Conservation (phyloP, 2,113 vertebrate species). For the Gasterosteus aculeatus region DNA sequence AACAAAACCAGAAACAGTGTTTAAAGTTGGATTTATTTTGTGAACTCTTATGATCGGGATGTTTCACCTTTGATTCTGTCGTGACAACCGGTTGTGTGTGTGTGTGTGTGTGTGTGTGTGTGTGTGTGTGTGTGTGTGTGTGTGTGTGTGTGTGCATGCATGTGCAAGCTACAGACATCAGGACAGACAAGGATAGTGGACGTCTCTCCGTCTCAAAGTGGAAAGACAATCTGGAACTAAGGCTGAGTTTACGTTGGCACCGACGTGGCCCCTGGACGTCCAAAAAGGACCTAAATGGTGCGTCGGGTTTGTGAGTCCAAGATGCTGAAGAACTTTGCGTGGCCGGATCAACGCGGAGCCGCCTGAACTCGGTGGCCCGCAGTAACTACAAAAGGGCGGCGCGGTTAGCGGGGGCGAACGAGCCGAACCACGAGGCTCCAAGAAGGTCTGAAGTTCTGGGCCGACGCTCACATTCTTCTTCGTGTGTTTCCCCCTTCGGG, state of each 20-base stretch:
- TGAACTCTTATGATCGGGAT: too few species aligned
- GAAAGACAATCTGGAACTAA: slow-evolving; percentile 17
- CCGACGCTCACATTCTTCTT: background rate
- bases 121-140: slow-evolving; percentile 9
- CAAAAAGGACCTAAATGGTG: background rate
- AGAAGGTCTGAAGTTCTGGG: background rate
- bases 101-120: background rate
- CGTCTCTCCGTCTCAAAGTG: slow-evolving; percentile 13
- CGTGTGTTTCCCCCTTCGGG: background rate
- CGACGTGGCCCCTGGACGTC: background rate
- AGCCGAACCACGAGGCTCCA: background rate
- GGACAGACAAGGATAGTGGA: slow-evolving; percentile 25
- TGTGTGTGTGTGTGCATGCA: slow-evolving; percentile 19
- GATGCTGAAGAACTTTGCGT: too few species aligned
- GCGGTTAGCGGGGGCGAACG: background rate
- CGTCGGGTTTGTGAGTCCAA: background rate
- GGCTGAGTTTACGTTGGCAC: slow-evolving; percentile 34
- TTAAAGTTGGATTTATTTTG: too few species aligned
- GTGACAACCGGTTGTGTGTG: background rate
- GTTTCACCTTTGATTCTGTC: too few species aligned
- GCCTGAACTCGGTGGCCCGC: background rate
- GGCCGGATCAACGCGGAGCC: background rate
- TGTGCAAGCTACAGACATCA: slow-evolving; percentile 47
- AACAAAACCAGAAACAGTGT: too few species aligned
- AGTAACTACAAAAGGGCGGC: background rate